Percentiles rank a stretch among this genome's conserved stretches.
Evolutionary conservation across 2,888 invertebrate species (phyloP).

Genomic region (Aphidius colemani): DNA sequence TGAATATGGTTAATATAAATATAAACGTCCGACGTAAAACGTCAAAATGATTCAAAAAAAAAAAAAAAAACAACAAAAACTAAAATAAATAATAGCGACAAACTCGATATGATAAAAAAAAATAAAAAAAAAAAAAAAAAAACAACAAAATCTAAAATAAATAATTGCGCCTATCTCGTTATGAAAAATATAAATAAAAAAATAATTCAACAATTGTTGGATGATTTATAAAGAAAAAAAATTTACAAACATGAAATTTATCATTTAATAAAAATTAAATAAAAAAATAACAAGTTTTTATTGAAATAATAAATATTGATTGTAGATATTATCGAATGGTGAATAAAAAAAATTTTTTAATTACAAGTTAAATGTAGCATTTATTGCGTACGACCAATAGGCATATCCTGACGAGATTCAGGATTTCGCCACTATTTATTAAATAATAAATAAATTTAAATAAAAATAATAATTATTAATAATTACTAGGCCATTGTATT

Average conservation of each 20-base stretch:
- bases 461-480: background rate
- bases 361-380: constrained; percentile 55
- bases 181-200: too few species aligned
- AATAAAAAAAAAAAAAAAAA: background rate
- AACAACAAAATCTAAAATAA: too few species aligned
- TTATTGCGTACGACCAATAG: constrained; percentile 56
- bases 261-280: too few species aligned
- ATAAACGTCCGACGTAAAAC: constrained; percentile 10
- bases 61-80: constrained; percentile 8
- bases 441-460: constrained; percentile 18
- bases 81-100: constrained; percentile 18
- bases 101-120: constrained; percentile 14
- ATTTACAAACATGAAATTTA: too few species aligned
- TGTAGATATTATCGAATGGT: constrained; percentile 54
- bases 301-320: constrained; percentile 35
- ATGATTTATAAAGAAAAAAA: too few species aligned
- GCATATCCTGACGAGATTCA: constrained; percentile 45
- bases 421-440: constrained; percentile 46
- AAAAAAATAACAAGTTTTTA: constrained; percentile 2
- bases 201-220: too few species aligned
- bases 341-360: constrained; percentile 54
- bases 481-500: constrained; percentile 15
- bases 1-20: background rate
- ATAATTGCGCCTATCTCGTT: too few species aligned
- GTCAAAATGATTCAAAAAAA: background rate